Conservation (phyloP, 2,113 vertebrate species). For the Puffinus mauretanicus region DNA sequence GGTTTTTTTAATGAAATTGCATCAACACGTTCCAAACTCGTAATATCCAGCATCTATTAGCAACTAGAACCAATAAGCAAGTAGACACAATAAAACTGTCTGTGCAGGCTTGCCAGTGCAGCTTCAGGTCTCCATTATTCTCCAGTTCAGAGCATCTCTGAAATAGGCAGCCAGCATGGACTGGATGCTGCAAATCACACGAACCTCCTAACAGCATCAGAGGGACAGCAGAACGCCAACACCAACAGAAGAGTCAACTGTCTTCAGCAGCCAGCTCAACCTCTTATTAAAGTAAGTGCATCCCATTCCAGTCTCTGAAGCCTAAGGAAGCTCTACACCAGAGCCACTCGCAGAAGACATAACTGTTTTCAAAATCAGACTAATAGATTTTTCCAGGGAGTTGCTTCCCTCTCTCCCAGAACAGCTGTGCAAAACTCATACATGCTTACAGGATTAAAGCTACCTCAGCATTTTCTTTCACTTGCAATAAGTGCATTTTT, state of each 20-base stretch:
- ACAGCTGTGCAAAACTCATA: slow-evolving; percentile 21
- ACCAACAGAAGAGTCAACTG: not conserved
- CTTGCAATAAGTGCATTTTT: slow-evolving; percentile 26
- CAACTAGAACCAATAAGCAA: not conserved
- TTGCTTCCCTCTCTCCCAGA: not conserved
- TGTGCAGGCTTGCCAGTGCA: not conserved
- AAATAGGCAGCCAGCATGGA: fast-evolving
- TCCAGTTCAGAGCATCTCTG: not conserved
- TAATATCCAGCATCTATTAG: not conserved
- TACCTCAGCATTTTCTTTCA: slow-evolving; percentile 45
- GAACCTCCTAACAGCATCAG: fast-evolving
- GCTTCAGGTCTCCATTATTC: not conserved
- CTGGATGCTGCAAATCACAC: not conserved
- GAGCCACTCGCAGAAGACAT: not conserved
- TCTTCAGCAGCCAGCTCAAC: not conserved
- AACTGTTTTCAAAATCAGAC: not conserved
- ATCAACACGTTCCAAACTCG: not conserved
- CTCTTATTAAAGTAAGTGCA: not conserved
- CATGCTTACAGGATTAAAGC: not conserved
- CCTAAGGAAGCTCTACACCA: not conserved
- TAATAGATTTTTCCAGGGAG: not conserved
- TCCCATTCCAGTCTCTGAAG: not conserved
- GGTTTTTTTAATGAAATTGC: not conserved
- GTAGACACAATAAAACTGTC: not conserved
- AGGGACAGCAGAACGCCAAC: not conserved